Evolutionary conservation across 2,113 vertebrate species (phyloP).

Genomic region (Cebidichthys violaceus): DNA sequence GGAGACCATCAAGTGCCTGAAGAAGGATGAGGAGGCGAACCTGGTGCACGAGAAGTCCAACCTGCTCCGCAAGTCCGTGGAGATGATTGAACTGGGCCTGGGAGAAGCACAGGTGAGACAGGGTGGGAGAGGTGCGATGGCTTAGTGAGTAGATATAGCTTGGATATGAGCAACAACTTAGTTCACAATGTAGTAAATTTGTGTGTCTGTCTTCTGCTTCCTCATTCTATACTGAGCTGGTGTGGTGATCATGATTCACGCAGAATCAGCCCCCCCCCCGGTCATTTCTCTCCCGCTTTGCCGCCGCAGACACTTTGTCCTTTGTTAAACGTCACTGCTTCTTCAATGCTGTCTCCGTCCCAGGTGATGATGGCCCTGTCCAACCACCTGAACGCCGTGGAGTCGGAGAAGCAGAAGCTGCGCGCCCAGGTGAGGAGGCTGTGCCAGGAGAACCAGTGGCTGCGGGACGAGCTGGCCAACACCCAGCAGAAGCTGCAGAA

Average conservation of each 20-base stretch:
- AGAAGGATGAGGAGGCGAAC: conserved; percentile 98
- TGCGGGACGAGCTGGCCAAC: conserved; percentile 95
- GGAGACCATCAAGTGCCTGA: conserved; percentile 98
- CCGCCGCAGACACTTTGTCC: background rate
- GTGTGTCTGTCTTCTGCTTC: conserved; percentile 26
- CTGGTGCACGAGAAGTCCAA: conserved; percentile 97
- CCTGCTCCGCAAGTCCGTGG: conserved; percentile 95
- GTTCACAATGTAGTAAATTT: background rate
- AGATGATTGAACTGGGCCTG: conserved; percentile 97
- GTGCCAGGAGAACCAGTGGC: conserved; percentile 99
- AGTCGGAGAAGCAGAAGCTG: conserved; percentile 99
- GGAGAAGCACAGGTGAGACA: conserved; percentile 94
- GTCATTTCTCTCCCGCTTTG: background rate
- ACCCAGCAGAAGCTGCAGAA: conserved; percentile 98
- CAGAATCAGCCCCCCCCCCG: conserved; percentile 11
- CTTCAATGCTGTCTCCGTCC: conserved; percentile 5
- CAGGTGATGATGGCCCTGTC: conserved; percentile 99
- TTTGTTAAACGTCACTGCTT: background rate
- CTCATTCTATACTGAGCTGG: conserved; percentile 62
- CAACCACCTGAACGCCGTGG: conserved; percentile 95
- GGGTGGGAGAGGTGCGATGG: background rate
- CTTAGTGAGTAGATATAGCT: background rate
- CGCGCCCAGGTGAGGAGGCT: conserved; percentile 95
- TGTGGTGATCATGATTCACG: conserved; percentile 68
- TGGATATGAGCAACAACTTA: background rate